Conservation (phyloP, 92 coral and sea anemone species). For the Montipora capitata region DNA sequence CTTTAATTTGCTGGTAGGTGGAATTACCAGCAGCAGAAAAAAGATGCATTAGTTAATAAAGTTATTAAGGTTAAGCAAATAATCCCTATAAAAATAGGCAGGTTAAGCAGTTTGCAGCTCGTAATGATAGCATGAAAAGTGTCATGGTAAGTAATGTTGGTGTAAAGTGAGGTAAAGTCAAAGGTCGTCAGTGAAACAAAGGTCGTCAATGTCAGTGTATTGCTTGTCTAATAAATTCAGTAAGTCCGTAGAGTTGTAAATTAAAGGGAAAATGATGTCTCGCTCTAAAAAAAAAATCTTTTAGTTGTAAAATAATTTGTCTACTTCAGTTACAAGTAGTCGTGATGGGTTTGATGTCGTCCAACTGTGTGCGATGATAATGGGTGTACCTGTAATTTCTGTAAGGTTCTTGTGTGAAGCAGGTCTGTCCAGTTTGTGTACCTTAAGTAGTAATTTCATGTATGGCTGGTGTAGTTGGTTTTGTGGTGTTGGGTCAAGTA, state of each 20-base stretch:
- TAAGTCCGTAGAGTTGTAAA: conserved; percentile 45
- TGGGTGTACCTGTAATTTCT: background rate
- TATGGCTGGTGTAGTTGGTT: background rate
- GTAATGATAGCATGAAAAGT: conserved; percentile 52
- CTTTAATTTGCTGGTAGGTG: conserved; percentile 36
- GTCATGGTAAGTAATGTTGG: conserved; percentile 38
- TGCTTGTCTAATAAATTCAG: background rate
- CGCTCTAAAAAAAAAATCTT: background rate
- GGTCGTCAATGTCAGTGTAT: conserved; percentile 26
- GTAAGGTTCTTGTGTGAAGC: background rate
- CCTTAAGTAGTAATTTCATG: conserved; percentile 7
- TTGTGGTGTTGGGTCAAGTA: too few species aligned
- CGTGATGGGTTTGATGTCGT: background rate
- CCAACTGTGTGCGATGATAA: background rate
- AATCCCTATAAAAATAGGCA: conserved; percentile 44
- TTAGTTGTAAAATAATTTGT: conserved; percentile 1
- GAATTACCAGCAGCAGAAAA: background rate
- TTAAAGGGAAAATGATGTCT: conserved; percentile 39
- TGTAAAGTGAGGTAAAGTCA: conserved; percentile 62
- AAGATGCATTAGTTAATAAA: background rate
- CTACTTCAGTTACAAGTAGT: background rate
- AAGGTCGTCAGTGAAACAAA: conserved; percentile 15
- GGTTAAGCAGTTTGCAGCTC: conserved; percentile 67
- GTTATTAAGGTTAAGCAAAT: conserved; percentile 46
- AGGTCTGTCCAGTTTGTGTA: conserved; percentile 8